Conservation (phyloP, 2,113 vertebrate species). For the Setophaga kirtlandii region DNA sequence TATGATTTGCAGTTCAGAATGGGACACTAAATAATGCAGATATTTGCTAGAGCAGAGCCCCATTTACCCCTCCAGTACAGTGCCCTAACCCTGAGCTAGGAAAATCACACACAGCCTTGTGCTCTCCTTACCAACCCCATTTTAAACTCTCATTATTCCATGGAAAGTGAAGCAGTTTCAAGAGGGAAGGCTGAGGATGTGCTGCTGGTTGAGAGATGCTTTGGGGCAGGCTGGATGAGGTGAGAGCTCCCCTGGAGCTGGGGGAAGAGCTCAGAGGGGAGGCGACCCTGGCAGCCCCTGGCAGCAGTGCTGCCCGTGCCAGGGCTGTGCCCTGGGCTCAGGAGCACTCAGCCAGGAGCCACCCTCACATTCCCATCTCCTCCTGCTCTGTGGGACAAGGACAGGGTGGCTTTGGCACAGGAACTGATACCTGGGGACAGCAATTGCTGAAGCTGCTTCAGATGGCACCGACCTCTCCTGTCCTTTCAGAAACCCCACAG, state of each 20-base stretch:
- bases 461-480: background rate
- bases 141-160: background rate
- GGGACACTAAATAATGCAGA: background rate
- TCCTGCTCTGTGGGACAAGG: background rate
- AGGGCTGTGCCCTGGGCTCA: fast-evolving
- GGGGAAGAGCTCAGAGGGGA: too few species aligned
- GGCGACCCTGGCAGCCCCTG: background rate
- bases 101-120: background rate
- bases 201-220: fast-evolving
- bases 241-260: background rate
- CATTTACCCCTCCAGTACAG: background rate
- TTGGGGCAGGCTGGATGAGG: background rate
- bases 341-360: background rate
- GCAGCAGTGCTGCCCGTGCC: fast-evolving
- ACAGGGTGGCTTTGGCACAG: background rate
- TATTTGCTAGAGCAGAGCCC: background rate
- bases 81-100: background rate
- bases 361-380: background rate
- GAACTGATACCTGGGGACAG: background rate
- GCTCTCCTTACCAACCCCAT: background rate
- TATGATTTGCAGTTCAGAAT: background rate
- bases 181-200: background rate
- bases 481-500: conserved; percentile 6
- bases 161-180: background rate
- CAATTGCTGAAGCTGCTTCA: background rate